Conservation (phyloP, 1,140 invertebrate species). For the Heliconius eleuchia region DNA sequence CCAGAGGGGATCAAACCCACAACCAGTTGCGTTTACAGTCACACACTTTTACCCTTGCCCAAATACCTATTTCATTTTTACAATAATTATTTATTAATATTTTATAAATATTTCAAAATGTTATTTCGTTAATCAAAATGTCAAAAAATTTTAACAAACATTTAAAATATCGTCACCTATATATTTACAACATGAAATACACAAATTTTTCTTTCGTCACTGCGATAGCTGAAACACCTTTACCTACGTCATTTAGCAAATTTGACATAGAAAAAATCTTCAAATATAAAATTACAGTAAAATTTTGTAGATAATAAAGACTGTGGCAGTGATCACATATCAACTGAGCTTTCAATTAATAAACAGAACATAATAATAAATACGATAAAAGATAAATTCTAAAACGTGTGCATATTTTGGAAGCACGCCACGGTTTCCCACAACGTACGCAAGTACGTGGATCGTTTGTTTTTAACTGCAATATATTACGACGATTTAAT, state of each 20-base stretch:
- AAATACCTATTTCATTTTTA: too few relatives aligned
- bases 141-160: too few relatives aligned
- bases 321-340: neutral
- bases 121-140: too few relatives aligned
- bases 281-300: neutral
- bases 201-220: too few relatives aligned
- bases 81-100: too few relatives aligned
- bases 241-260: neutral
- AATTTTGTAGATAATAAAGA: neutral
- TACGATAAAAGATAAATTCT: conserved; percentile 26
- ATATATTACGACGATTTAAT: conserved; percentile 27
- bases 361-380: conserved; percentile 9
- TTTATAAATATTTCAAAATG: too few relatives aligned
- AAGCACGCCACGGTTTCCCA: conserved; percentile 41
- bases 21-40: too few relatives aligned
- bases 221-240: too few relatives aligned
- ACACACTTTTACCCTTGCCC: too few relatives aligned
- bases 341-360: conserved; percentile 13
- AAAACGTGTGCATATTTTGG: conserved; percentile 48
- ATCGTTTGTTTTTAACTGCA: conserved; percentile 38
- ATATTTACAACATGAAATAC: too few relatives aligned
- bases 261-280: neutral
- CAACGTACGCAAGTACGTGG: conserved; percentile 19
- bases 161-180: too few relatives aligned
- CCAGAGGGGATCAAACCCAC: too few relatives aligned